A percentile compares a stretch with the other conserved stretches of the same genome.
phyloP scores from a whole-genome alignment of 2,888 invertebrate genomes.

The Iselma pallidipennis region DNA sequence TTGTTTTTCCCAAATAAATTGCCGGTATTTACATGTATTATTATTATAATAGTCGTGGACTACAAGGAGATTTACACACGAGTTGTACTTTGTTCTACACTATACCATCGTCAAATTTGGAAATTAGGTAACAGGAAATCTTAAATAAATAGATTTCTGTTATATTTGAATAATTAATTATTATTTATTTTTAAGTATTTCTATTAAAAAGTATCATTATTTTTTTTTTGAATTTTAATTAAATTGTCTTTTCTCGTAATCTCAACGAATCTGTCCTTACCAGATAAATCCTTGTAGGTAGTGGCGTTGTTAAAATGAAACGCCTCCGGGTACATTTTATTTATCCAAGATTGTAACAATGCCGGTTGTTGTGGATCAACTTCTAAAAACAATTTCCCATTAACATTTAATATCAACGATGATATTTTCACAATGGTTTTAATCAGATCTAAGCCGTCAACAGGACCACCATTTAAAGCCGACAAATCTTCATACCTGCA shows the following conservation, averaged over 20 bases:
- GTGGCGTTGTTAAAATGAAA: conserved; percentile 41
- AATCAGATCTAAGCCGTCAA: conserved; percentile 65
- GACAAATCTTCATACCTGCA: conserved; percentile 67
- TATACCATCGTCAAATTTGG: no score
- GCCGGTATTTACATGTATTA: no score
- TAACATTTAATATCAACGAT: conserved; percentile 54
- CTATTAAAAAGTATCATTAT: no score
- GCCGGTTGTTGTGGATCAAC: conserved; percentile 62
- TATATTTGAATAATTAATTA: neutral
- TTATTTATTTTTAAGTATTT: neutral
- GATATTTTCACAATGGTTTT: conserved; percentile 61
- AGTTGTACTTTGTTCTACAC: no score
- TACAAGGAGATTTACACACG: no score
- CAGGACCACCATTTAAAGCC: conserved; percentile 66
- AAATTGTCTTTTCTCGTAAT: conserved; percentile 51
- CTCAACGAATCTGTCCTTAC: conserved; percentile 63
- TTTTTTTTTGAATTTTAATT: neutral
- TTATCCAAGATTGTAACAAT: conserved; percentile 33
- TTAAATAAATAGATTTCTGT: no score
- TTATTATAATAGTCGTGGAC: no score
- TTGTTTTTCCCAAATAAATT: no score
- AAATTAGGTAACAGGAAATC: no score
- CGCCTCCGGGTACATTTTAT: conserved; percentile 56
- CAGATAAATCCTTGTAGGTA: conserved; percentile 59
- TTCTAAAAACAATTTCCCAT: conserved; percentile 63